Percentiles rank a stretch among this genome's conserved stretches.
Conservation (phyloP, 2,888 invertebrate species). For the Dicycla oo region DNA sequence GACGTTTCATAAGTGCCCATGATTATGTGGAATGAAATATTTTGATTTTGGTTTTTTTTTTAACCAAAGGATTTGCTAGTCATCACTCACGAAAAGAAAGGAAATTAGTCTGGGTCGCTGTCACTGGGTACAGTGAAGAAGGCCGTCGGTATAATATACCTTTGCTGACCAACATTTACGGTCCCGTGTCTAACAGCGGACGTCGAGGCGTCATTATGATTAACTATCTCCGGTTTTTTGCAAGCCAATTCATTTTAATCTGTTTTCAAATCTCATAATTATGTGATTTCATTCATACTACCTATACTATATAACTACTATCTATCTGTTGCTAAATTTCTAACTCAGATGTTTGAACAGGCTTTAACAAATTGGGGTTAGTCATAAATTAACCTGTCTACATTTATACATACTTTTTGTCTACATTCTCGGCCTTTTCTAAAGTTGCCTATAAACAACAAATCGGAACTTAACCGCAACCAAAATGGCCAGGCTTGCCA, state of each 20-base stretch:
- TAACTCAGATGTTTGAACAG: too few relatives aligned
- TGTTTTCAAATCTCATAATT: background rate
- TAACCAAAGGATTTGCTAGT: background rate
- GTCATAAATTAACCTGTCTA: slow-evolving; percentile 2
- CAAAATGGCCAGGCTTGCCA: slow-evolving; percentile 30
- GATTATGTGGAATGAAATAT: too few relatives aligned
- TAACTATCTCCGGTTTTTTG: background rate
- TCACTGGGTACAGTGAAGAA: background rate
- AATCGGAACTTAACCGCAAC: slow-evolving; percentile 20
- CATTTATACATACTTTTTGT: slow-evolving; percentile 15
- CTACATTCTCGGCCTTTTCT: background rate
- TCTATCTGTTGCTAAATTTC: background rate
- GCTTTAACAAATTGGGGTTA: background rate
- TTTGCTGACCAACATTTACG: background rate
- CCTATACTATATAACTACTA: background rate
- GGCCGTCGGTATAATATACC: too few relatives aligned
- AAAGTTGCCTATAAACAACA: slow-evolving; percentile 34
- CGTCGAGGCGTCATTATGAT: background rate
- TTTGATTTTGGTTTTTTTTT: background rate
- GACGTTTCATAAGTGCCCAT: too few relatives aligned
- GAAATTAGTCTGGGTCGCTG: background rate
- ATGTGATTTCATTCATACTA: too few relatives aligned
- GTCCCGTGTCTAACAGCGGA: background rate
- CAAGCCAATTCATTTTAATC: background rate
- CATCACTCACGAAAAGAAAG: background rate